Evolutionary conservation across 1,140 invertebrate genomes (phyloP).

Genomic region (Drosophila persimilis): DNA sequence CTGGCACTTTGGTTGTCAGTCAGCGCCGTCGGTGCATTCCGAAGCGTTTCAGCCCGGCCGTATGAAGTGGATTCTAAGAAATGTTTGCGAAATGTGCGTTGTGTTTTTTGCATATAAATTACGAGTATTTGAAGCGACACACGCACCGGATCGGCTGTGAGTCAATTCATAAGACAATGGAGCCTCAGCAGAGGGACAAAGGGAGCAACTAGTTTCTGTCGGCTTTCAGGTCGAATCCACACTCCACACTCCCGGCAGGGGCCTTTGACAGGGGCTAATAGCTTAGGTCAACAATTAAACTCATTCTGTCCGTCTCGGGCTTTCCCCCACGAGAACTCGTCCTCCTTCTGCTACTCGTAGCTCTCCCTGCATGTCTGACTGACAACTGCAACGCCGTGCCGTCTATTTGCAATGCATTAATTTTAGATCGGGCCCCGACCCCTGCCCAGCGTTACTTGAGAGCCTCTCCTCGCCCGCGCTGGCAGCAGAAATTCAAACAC

Average conservation of each 20-base stretch:
- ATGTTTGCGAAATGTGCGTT: slow-evolving; percentile 51
- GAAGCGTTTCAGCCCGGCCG: slow-evolving; percentile 43
- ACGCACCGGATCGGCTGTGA: slow-evolving; percentile 14
- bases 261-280: slow-evolving; percentile 76
- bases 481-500: slow-evolving; percentile 47
- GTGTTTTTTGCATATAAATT: slow-evolving; percentile 61
- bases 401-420: slow-evolving; percentile 75
- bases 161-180: slow-evolving; percentile 52
- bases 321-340: neutral
- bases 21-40: slow-evolving; percentile 59
- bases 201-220: slow-evolving; percentile 41
- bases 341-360: neutral
- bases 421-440: slow-evolving; percentile 59
- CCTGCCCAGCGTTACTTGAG: slow-evolving; percentile 2
- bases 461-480: slow-evolving; percentile 5
- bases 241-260: neutral
- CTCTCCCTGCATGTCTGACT: slow-evolving; percentile 33
- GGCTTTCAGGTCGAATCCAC: slow-evolving; percentile 24
- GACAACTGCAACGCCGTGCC: slow-evolving; percentile 61
- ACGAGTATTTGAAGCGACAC: slow-evolving; percentile 37
- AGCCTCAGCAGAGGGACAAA: slow-evolving; percentile 10
- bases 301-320: slow-evolving; percentile 60
- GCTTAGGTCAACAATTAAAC: slow-evolving; percentile 80
- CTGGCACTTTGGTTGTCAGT: slow-evolving; percentile 62
- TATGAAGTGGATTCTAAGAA: slow-evolving; percentile 52